These are phyloP conservation scores for Zhuqinia jingwanae DNA, from an alignment of 2,888 invertebrate genomes.

Conservation along the genomic window DNA sequence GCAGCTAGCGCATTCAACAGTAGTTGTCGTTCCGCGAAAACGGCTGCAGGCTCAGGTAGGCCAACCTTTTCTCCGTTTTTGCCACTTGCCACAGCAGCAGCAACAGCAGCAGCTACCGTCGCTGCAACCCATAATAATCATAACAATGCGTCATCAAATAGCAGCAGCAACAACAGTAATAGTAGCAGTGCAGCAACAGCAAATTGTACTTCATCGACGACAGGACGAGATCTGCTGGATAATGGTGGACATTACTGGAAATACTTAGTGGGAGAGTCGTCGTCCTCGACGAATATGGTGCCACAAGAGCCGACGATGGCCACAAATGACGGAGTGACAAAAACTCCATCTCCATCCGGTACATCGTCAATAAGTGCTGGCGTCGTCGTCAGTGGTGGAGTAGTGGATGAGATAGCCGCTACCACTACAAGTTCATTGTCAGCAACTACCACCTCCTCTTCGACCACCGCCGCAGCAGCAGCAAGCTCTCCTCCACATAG, in stretches of 20 bases:
- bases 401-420: slow-evolving; percentile 73
- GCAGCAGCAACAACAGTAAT: slow-evolving; percentile 30
- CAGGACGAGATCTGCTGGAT: slow-evolving; percentile 73
- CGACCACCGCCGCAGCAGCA: slow-evolving; percentile 45
- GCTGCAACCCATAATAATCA: too few species aligned
- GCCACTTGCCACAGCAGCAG: slow-evolving; percentile 68
- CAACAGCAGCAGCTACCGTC: too few species aligned
- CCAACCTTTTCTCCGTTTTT: slow-evolving; percentile 73
- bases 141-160: slow-evolving; percentile 53
- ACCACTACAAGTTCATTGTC: slow-evolving; percentile 28
- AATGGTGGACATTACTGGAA: slow-evolving; percentile 79
- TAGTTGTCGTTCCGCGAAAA: slow-evolving; percentile 74
- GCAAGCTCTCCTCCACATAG: slow-evolving; percentile 48
- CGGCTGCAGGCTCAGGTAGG: slow-evolving; percentile 73
- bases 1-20: slow-evolving; percentile 68
- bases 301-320: slow-evolving; percentile 79
- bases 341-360: slow-evolving; percentile 78
- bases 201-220: not conserved
- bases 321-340: slow-evolving; percentile 78
- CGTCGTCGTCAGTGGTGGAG: slow-evolving; percentile 59
- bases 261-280: slow-evolving; percentile 77
- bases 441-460: slow-evolving; percentile 33
- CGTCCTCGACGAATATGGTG: slow-evolving; percentile 76
- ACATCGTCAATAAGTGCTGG: slow-evolving; percentile 60
- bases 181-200: too few species aligned